phyloP scores from a whole-genome alignment of 2,113 vertebrate genomes.

The Pagrus major region DNA sequence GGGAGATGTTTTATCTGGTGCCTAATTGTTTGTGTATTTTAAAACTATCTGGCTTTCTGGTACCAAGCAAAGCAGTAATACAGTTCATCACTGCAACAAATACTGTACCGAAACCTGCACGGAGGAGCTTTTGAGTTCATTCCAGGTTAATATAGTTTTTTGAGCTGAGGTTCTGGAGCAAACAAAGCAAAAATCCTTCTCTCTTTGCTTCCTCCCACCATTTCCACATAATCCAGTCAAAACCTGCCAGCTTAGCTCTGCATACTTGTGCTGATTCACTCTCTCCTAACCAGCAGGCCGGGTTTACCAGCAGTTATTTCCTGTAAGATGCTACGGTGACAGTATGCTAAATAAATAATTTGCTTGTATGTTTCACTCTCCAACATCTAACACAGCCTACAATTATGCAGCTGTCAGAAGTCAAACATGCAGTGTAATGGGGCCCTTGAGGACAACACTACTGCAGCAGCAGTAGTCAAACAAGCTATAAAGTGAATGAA shows the following conservation, averaged over 20 bases:
- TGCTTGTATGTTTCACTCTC: not conserved
- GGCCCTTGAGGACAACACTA: not conserved
- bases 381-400: not conserved
- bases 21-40: not conserved
- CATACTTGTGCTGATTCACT: not conserved
- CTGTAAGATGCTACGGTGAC: not conserved
- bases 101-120: not conserved
- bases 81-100: not conserved
- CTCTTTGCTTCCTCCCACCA: not conserved
- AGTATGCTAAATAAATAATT: not conserved
- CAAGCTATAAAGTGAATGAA: too few relatives aligned
- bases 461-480: too few relatives aligned
- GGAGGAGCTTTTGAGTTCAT: not conserved
- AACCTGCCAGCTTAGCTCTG: not conserved
- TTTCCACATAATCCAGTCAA: not conserved
- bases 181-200: not conserved
- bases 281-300: not conserved
- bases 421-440: not conserved
- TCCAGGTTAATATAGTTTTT: not conserved
- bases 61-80: not conserved
- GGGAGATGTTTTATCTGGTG: not conserved
- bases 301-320: not conserved
- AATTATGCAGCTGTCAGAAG: not conserved
- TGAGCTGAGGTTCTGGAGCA: not conserved
- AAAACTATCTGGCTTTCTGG: not conserved